Evolutionary conservation across 2,797 vertebrate species (phyloP), one percentile per base, ranked within the genome.

Genomic region (Rhinophrynus dorsalis): DNA sequence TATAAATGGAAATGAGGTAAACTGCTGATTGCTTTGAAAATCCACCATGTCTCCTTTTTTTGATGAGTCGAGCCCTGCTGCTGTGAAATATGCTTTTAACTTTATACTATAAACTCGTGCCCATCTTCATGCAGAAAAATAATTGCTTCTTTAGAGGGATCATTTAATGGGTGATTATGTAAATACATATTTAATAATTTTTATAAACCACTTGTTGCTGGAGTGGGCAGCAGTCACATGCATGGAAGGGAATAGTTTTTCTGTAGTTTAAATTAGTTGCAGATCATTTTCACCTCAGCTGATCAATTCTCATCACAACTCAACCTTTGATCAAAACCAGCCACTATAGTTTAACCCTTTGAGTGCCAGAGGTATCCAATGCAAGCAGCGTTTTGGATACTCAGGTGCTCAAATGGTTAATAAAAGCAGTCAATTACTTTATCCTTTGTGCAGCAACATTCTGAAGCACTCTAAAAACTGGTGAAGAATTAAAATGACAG

Each of bases 1-100:
- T 71, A 71, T 71, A 71, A 64, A 71, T 71, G 68, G 23, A 64
- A 72, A 65, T 72, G 13, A 59, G 45, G 27, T 24, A 59, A 26
- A 65, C 24, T n/a, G 62, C 33, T 44, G 51, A 66, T 52, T 66
- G 18, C 62, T 59, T 59, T 59, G 62, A 66, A 64, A 66, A 44
- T 44, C 61, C 27, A 40, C 44, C 54, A 73, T 66, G 35, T 42
- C 35, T 66, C n/a, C n/a, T n/a, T n/a, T 44, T 63, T 55, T 60
- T 73, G 55, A 73, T 52, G 54, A 66, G 45, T 42, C 27, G n/a
- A 72, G 55, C 44, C 17, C 26, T 59, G 62, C 33, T 60, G 26
- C 44, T 45, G 62, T 60, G 55, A 66, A 73, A 66, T 60, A 40
- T 32, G 26, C 61, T 72, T 64, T 72, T 27, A 73, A 66, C 55